Conservation (phyloP, 64 coral and sea anemone species). For the Anthopleura sola region DNA sequence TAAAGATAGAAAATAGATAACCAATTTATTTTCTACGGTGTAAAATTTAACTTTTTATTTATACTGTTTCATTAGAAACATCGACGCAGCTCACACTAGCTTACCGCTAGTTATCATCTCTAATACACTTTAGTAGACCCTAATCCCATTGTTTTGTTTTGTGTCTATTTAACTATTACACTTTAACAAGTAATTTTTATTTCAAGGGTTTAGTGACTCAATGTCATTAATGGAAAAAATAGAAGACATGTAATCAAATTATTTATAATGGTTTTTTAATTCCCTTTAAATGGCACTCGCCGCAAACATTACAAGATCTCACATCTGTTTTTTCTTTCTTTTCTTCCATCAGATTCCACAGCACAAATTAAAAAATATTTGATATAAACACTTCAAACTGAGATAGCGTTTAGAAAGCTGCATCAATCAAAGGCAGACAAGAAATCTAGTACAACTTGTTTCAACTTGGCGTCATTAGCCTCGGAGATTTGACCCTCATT, state of each 20-base stretch:
- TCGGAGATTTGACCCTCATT: conserved; percentile 82
- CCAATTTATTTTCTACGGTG: too few species aligned
- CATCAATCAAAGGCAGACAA: conserved; percentile 79
- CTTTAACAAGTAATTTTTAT: too few species aligned
- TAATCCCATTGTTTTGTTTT: too few species aligned
- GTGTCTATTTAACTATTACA: too few species aligned
- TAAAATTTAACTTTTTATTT: too few species aligned
- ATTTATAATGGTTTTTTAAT: conserved; percentile 14
- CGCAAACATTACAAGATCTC: conserved; percentile 12
- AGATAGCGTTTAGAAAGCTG: conserved; percentile 16
- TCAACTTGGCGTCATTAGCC: conserved; percentile 88
- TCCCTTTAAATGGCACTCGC: conserved; percentile 21
- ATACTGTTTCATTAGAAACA: too few species aligned
- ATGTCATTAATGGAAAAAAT: too few species aligned
- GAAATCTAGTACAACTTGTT: conserved; percentile 86
- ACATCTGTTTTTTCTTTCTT: background rate
- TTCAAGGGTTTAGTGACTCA: too few species aligned
- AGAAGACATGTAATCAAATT: background rate
- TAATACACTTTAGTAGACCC: too few species aligned
- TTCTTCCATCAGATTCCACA: background rate
- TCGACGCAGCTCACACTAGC: too few species aligned
- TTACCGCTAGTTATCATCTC: too few species aligned
- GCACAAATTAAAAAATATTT: conserved; percentile 48
- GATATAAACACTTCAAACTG: conserved; percentile 48
- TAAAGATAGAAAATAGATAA: too few species aligned